Conservation (phyloP, 23 tunicate genomes). For the Styela clava region DNA sequence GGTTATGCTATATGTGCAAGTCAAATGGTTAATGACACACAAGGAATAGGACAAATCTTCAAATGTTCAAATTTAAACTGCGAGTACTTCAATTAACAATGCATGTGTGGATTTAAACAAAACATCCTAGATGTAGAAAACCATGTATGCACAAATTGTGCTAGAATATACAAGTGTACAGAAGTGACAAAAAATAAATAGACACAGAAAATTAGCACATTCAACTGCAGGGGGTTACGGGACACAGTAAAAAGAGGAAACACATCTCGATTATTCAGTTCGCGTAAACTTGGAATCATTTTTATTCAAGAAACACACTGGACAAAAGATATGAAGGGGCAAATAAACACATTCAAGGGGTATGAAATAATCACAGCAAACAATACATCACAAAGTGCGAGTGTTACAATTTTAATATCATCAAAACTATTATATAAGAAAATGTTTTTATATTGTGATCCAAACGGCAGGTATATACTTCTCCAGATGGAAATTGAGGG, state of each 20-base stretch:
- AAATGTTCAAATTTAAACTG: background rate
- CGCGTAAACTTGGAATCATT: background rate
- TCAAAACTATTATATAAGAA: no score
- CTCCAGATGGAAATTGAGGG: background rate
- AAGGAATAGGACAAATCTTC: background rate
- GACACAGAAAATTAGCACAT: no score
- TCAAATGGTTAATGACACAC: background rate
- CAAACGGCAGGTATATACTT: background rate
- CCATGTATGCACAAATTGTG: background rate
- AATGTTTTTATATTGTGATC: background rate
- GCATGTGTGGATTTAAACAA: background rate
- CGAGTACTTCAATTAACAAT: background rate
- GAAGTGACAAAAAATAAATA: background rate
- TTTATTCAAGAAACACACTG: background rate
- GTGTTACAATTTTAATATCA: background rate
- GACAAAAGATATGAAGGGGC: background rate
- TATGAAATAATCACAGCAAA: background rate
- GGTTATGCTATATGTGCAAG: background rate
- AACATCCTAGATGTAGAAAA: background rate
- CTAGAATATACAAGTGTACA: background rate
- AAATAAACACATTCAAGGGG: background rate
- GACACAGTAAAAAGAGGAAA: background rate
- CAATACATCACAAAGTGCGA: background rate
- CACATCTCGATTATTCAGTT: background rate
- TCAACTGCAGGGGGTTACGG: background rate